Conservation (phyloP, 2,888 invertebrate species). For the Torymus texanus region DNA sequence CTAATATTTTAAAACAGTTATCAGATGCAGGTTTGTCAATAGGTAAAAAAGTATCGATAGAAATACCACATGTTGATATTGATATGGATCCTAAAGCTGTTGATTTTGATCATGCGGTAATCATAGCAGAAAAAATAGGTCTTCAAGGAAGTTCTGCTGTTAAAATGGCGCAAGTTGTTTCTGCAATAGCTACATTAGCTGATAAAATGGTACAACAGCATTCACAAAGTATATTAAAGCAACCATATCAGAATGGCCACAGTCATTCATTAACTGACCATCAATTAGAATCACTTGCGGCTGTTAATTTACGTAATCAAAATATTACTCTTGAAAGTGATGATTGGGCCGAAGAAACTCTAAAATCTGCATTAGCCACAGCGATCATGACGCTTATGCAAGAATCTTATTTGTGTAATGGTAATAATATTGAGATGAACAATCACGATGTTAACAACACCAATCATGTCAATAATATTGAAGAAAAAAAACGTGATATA, state of each 20-base stretch:
- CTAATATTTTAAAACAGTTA: conserved; percentile 80
- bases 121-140: conserved; percentile 71
- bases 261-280: conserved; percentile 17
- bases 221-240: conserved; percentile 1
- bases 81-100: conserved; percentile 73
- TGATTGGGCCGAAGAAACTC: conserved; percentile 63
- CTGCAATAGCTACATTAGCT: conserved; percentile 71
- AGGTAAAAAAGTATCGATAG: conserved; percentile 80
- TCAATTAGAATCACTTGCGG: conserved; percentile 22
- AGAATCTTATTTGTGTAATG: conserved; percentile 40
- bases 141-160: conserved; percentile 72
- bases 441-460: conserved; percentile 52
- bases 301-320: background rate
- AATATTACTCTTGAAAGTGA: conserved; percentile 33
- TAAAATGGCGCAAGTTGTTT: conserved; percentile 75
- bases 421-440: conserved; percentile 29
- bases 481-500: conserved; percentile 62
- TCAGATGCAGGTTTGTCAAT: conserved; percentile 84
- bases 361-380: conserved; percentile 67
- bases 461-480: conserved; percentile 43
- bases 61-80: conserved; percentile 80
- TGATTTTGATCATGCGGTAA: conserved; percentile 69
- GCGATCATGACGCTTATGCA: conserved; percentile 66
- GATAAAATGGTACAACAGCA: conserved; percentile 68
- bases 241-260: conserved; percentile 30